Conservation (phyloP, 2,113 vertebrate species). For the Saccopteryx bilineata region DNA sequence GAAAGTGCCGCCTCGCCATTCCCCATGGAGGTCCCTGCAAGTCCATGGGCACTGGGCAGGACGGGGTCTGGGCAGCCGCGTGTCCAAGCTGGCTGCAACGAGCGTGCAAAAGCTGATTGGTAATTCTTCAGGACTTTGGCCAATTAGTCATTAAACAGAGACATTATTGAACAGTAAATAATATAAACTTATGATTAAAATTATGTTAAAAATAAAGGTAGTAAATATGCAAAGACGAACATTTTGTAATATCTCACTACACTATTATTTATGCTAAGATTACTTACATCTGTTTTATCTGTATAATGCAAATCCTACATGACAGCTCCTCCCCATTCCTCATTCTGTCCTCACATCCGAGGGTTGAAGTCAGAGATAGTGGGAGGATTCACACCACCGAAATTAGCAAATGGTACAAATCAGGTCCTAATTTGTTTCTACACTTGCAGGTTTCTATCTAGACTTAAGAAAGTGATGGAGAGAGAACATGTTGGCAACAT, state of each 20-base stretch:
- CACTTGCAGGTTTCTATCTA: neutral
- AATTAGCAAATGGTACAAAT: neutral
- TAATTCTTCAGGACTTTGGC: neutral
- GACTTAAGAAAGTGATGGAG: neutral
- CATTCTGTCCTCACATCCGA: rapidly evolving
- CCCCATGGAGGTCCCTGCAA: rapidly evolving
- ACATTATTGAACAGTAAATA: neutral
- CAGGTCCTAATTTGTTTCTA: neutral
- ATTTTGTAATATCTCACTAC: neutral
- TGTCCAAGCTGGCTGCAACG: neutral
- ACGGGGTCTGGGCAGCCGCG: neutral
- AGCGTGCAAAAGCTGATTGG: rapidly evolving
- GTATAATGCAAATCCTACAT: neutral
- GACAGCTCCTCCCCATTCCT: no score
- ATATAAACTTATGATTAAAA: neutral
- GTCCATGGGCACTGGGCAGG: rapidly evolving
- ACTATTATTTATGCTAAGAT: neutral
- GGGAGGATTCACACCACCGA: neutral
- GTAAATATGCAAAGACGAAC: neutral
- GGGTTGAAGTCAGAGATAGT: neutral
- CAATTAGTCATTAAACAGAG: neutral
- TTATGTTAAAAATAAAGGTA: neutral
- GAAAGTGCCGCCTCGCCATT: neutral
- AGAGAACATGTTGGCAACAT: neutral
- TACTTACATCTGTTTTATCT: neutral